Base-by-base conservation (phyloP, 2,888 invertebrate genomes). In the Noctua janthina region DNA sequence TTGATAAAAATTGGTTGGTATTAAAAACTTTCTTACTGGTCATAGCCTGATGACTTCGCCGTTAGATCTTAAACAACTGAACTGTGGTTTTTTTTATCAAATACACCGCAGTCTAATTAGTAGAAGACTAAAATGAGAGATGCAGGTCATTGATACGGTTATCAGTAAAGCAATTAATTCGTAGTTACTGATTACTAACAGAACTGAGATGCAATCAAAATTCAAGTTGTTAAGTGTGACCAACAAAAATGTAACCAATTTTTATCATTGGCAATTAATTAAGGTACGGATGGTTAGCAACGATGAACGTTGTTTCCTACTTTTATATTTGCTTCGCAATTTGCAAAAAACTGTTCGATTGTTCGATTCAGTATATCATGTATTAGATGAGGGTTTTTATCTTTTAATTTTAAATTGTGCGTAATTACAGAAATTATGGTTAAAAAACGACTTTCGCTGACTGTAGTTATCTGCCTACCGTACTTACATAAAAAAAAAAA, bases 231-330 rank as follows among this genome's bases (percentile, higher is more conserved):
- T 11, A 62, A 59, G 43, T 67, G 78, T 83, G 43, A 68, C 29
- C 46, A 78, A 62, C 23, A 54, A 17, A 66, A 66, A 15, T 2
- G 10, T 17, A 67, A 51, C 64, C 68, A 78, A 81, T 86, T 84
- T 77, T 86, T 74, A 77, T 73, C 15, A 78, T 64, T 59, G 66
- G 59, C 8, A 78, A 86, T 29, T 62, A 64, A 74, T 68, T 39
- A 54, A 70, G 10, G 23, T n/a, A 64, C 43, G 46, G 64, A 83
- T 49, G 5, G 78, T 83, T 69, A 77, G 83, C 81, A 56, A 49
- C 29, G 46, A 56, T 43, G 6, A 62, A 59, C 8, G 17, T 15
- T 29, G 0, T 7, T 59, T 10, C 23, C 39, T 59, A 17, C 39
- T 59, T 74, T 51, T 43, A 74, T 0, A 66, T 64, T 64, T 64